Evolutionary conservation across 2,113 vertebrate genomes (phyloP), one percentile per base, ranked within the genome.

Genomic region (Puma concolor): DNA sequence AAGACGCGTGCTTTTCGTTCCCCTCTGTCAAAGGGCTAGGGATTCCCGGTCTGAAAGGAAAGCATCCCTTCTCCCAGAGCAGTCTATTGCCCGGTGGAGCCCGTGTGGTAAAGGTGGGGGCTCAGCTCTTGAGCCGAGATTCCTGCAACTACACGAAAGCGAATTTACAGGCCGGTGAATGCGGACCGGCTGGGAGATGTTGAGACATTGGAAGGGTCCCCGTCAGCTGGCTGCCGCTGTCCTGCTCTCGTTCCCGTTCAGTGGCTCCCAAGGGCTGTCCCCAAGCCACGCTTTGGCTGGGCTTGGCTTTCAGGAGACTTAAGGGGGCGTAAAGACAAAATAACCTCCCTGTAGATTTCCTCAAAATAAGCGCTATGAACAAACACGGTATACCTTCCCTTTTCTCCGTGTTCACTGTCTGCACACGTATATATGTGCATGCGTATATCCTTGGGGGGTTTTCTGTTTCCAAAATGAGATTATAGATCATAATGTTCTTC

Each of bases 81-180:
- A 7, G 0, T 12, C 1, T 17, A 23, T 54, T 13, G 8, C 17
- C 3, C 16, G 21, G 0, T n/a, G 44, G 63, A 90, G 4, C 50
- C 25, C 29, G 0, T 7, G 16, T 82, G 77, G 10, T 63, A 16
- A 38, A 60, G 29, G 5, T 12, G 23, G 15, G 36, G 41, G 13
- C 57, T 79, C 36, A 0, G 66, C 25, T 88, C 67, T 69, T 86
- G 36, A 36, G 19, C 25, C 54, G 57, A 87, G 9, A 48, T 54
- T 44, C 44, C 44, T 9, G 44, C 44, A 44, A 9, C 44, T 9
- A 69, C 50, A 25, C 27, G 2, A 60, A n/a, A 69, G 48, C 57
- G 67, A 48, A 1, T 21, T 69, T 15, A 17, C 5, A 21, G 80
- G 44, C 11, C 4, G 19, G 0, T n/a, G 36, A 16, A 3, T 41